Evolutionary conservation across 2,113 vertebrate genomes (phyloP), one percentile per base, ranked within the genome.

Genomic region (Microtus pennsylvanicus): DNA sequence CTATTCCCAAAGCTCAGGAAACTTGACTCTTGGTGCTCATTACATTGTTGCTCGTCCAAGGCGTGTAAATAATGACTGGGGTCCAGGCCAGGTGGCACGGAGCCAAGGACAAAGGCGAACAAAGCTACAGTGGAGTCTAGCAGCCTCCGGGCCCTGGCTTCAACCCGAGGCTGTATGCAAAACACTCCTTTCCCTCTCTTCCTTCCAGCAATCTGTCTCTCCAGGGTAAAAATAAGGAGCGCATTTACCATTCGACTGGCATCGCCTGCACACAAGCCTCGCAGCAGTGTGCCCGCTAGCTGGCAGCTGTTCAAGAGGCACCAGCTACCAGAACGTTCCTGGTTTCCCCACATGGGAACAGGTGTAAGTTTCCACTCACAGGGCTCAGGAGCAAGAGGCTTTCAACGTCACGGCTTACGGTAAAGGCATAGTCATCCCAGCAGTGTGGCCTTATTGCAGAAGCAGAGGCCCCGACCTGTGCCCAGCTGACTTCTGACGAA

Each of bases 231-330:
- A 5, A 17, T 13, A 30, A 47, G 80, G 11, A 78, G 55, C 3
- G 2, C 1, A 0, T 55, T 7, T 55, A n/a, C 1, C 5, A 10
- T 5, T 3, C 50, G 0, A 0, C 55, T 42, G 24, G 7, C 8
- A 9, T 5, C 0, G 0, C 47, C 63, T 30, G 45, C 55, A 0
- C 26, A 9, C 4, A 1, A 17, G 28, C 26, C 70, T 52, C 74
- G 55, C 4, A 0, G 4, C 69, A 45, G 61, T 9, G 50, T 3
- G 0, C 22, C 69, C 35, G 24, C 50, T 7, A 2, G 6, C 78
- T 35, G 63, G 74, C 74, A 58, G 95, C 89, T 30, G 21, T 38
- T 7, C 33, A 50, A 50, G 10, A 72, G 42, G 52, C 17, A 7
- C 42, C 16, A 35, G 28, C 74, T 77, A 0, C 4, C 52, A 74